Evolutionary conservation across 2,888 invertebrate species (phyloP), one percentile per base, ranked within the genome.

Genomic region (Conchocele bisecta): DNA sequence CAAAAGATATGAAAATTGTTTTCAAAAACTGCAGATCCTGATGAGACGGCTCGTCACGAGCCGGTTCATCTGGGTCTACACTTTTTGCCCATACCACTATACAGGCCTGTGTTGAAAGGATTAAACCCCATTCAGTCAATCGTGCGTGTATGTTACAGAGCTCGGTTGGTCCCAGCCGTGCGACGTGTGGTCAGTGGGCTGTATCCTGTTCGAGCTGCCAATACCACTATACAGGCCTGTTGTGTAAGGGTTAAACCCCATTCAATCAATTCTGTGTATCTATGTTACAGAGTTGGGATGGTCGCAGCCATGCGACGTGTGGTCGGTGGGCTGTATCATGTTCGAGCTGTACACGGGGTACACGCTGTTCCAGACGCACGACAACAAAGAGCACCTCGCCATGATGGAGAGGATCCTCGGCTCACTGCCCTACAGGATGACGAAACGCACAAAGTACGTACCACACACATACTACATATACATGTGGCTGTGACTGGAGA

Each of bases 351-450:
- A 99, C 93, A 94, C 98, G 90, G 99, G 99, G 84, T 97, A 97
- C 90, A 99, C 99, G 74, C 94, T 99, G 83, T 99, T 99, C 94
- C 89, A 99, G 94, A 99, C 99, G 39, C 99, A 99, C 92, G 99
- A 99, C 93, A 99, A 99, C 93, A 94, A 98, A 82, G 99, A 99
- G 91, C 99, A 99, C 93, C 94, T 99, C 90, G 99, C 99, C 83
- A 99, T 99, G 99, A 99, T 99, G 99, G 98, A 99, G 92, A 93
- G 98, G 86, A 99, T 99, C 88, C 93, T 99, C 74, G 99, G 99
- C 72, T 95, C 97, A 84, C 95, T 99, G 91, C 99, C 99, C 58
- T 96, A 96, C 93, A 95, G 98, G 61, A 93, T 93, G 93, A 90
- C 91, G 44, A 92, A 92, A 75, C 92, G 92, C 85, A 92, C 93